Evolutionary conservation across 2,797 vertebrate species (phyloP).

Genomic region (Tolypeutes matacus): DNA sequence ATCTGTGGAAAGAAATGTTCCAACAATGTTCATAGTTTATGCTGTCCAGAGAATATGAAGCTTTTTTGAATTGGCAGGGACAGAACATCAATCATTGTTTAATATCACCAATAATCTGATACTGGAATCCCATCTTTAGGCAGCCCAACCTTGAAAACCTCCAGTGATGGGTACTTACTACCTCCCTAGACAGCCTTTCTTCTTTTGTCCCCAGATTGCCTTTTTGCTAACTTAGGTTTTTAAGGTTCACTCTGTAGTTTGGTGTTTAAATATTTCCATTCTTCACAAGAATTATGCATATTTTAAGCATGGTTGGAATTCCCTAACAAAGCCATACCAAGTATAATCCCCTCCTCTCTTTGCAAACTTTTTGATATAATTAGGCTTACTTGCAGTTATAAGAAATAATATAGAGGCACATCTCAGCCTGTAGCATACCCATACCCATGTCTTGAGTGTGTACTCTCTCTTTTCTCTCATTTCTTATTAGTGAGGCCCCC

Average conservation of each 20-base stretch:
- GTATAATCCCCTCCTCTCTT: neutral
- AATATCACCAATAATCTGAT: neutral
- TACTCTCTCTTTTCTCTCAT: too few relatives aligned
- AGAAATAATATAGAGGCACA: neutral
- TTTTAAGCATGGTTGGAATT: constrained; percentile 32
- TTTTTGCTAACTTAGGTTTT: neutral
- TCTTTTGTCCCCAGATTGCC: neutral
- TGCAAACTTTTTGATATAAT: neutral
- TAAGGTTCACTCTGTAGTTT: neutral
- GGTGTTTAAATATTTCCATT: constrained; percentile 7
- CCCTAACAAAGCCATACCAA: neutral
- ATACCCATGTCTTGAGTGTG: too few relatives aligned
- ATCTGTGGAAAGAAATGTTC: neutral
- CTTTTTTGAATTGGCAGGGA: neutral
- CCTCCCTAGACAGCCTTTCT: neutral
- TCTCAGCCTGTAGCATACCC: too few relatives aligned
- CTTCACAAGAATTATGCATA: constrained; percentile 15
- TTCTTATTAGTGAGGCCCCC: too few relatives aligned
- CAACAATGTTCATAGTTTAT: neutral
- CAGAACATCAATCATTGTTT: neutral
- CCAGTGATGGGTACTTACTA: neutral
- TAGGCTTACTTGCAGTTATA: neutral
- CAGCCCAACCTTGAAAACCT: neutral
- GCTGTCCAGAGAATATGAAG: neutral
- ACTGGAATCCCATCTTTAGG: neutral